phyloP scores from a whole-genome alignment of 2,797 vertebrate genomes.

The Oreortyx pictus region DNA sequence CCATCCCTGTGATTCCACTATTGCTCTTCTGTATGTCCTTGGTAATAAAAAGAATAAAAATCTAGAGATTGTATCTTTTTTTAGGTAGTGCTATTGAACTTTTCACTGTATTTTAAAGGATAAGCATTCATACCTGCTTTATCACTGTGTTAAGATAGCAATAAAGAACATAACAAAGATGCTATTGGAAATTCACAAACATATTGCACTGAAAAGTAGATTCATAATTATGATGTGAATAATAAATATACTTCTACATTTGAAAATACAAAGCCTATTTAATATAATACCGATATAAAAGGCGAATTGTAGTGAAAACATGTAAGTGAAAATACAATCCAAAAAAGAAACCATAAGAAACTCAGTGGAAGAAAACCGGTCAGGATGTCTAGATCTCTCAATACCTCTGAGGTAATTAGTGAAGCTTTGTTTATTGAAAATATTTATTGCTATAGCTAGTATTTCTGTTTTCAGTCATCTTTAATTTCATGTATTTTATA shows the following conservation, averaged over 20 bases:
- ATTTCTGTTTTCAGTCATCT: not conserved
- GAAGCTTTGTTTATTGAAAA: not conserved
- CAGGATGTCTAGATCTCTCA: not conserved
- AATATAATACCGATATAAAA: not conserved
- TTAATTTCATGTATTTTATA: not conserved
- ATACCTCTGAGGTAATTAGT: not conserved
- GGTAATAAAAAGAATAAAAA: not conserved
- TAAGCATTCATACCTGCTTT: not conserved
- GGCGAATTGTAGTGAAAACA: not conserved
- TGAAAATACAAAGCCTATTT: not conserved
- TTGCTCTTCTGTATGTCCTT: not conserved
- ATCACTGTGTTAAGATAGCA: not conserved
- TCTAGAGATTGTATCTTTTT: not conserved
- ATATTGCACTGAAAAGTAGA: not conserved
- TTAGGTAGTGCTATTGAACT: not conserved
- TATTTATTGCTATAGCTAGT: not conserved
- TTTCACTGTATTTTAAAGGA: not conserved
- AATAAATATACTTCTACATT: not conserved
- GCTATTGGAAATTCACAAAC: not conserved
- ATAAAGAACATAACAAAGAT: not conserved
- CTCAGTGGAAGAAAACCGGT: not conserved
- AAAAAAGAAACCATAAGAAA: not conserved
- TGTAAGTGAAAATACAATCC: not conserved
- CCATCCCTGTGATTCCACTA: not conserved
- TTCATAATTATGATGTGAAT: not conserved